These are phyloP conservation scores for Genyomyrus donnyi DNA, from an alignment of 2,113 vertebrate species.

Conservation along the genomic window DNA sequence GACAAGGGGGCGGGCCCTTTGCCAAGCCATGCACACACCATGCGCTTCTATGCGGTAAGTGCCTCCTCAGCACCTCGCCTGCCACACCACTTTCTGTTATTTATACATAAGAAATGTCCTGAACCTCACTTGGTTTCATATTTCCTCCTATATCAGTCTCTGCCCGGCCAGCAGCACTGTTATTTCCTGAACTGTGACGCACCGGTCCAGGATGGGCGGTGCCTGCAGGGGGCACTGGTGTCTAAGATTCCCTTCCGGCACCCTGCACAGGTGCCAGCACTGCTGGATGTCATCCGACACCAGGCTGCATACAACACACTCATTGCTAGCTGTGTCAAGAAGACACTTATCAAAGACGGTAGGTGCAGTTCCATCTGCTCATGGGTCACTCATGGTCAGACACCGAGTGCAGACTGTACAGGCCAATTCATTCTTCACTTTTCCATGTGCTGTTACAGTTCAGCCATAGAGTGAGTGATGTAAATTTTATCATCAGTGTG, in stretches of 20 bases:
- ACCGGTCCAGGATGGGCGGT: constrained; percentile 83
- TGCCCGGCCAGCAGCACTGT: constrained; percentile 95
- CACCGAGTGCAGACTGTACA: not conserved
- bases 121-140: not conserved
- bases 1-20: constrained; percentile 64
- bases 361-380: constrained; percentile 12
- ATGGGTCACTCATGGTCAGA: not conserved
- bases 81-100: not conserved
- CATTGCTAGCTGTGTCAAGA: constrained; percentile 92
- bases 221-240: constrained; percentile 81
- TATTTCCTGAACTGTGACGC: constrained; percentile 96
- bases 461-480: not conserved
- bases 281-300: constrained; percentile 84
- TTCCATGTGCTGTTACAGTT: not conserved
- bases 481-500: not conserved
- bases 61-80: not conserved
- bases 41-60: constrained; percentile 93
- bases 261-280: constrained; percentile 80
- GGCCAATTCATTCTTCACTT: not conserved
- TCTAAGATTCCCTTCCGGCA: constrained; percentile 92
- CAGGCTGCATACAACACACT: constrained; percentile 91
- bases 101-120: not conserved
- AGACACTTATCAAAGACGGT: constrained; percentile 87
- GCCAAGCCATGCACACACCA: constrained; percentile 66
- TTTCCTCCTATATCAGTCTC: constrained; percentile 58